Evolutionary conservation across 2,888 invertebrate species (phyloP).

Genomic region (Caenorhabditis imperialis): DNA sequence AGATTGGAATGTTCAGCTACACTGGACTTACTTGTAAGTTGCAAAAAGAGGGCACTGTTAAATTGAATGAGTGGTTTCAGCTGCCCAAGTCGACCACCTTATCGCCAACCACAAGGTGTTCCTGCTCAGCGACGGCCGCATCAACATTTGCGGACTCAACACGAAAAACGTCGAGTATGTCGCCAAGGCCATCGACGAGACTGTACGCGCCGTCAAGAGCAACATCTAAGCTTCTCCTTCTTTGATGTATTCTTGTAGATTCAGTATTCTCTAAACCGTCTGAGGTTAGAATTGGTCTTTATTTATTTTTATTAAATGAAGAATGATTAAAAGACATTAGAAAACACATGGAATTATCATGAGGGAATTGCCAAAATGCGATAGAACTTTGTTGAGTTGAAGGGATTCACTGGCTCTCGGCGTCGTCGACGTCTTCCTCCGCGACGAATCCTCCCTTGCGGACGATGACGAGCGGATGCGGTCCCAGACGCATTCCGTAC

Average conservation of each 20-base stretch:
- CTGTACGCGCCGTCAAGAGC: slow-evolving; percentile 64
- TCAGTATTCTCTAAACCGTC: slow-evolving; percentile 5
- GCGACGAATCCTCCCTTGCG: slow-evolving; percentile 58
- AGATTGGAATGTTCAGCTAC: slow-evolving; percentile 99
- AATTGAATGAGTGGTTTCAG: slow-evolving; percentile 46
- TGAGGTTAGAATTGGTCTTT: neutral
- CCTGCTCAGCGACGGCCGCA: slow-evolving; percentile 91
- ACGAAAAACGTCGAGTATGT: slow-evolving; percentile 92
- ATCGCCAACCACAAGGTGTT: slow-evolving; percentile 82
- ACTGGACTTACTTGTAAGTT: slow-evolving; percentile 86
- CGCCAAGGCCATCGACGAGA: slow-evolving; percentile 82
- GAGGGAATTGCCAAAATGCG: too few species aligned
- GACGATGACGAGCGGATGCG: slow-evolving; percentile 68
- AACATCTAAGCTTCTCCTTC: too few species aligned
- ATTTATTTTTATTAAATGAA: neutral
- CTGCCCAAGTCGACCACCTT: slow-evolving; percentile 73
- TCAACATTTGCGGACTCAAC: slow-evolving; percentile 96
- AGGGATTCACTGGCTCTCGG: slow-evolving; percentile 3
- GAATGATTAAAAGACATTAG: neutral
- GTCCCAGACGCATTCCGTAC: slow-evolving; percentile 70
- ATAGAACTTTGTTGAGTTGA: neutral
- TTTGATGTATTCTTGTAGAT: too few species aligned
- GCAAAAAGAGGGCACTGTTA: neutral
- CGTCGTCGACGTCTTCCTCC: slow-evolving; percentile 49
- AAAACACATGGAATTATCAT: slow-evolving; percentile 7